A percentile compares a stretch with the other conserved stretches of the same genome.
Evolutionary conservation across 2,113 vertebrate genomes (phyloP).

Genomic region (Lagenorhynchus albirostris): DNA sequence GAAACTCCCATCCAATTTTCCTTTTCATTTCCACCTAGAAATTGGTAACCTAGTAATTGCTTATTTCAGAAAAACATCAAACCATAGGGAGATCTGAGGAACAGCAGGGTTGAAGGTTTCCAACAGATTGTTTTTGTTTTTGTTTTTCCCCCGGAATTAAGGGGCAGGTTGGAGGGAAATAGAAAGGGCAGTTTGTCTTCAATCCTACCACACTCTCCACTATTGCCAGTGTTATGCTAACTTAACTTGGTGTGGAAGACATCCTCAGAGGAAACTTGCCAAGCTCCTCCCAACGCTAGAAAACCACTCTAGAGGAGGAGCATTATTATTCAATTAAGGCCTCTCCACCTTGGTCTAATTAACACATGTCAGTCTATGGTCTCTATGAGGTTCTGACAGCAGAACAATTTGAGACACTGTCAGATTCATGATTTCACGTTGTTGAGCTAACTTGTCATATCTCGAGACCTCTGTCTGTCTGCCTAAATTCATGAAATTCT

Average conservation of each 20-base stretch:
- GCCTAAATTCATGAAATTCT: neutral
- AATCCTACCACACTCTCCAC: neutral
- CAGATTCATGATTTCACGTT: neutral
- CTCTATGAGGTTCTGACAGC: neutral
- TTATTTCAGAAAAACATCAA: slow-evolving; percentile 9
- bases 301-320: neutral
- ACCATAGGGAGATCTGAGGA: neutral
- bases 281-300: neutral
- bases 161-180: neutral
- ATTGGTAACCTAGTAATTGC: neutral
- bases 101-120: neutral
- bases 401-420: neutral
- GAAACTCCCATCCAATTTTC: neutral
- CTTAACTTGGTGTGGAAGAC: neutral
- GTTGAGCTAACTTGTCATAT: neutral
- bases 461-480: neutral
- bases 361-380: neutral
- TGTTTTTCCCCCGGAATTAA: neutral
- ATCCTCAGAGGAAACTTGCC: neutral
- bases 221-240: neutral
- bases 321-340: neutral
- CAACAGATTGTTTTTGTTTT: neutral
- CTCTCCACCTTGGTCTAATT: neutral
- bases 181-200: neutral
- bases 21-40: slow-evolving; percentile 11